phyloP scores from a whole-genome alignment of 1,140 invertebrate species.

The Zaprionus kolodkinae region DNA sequence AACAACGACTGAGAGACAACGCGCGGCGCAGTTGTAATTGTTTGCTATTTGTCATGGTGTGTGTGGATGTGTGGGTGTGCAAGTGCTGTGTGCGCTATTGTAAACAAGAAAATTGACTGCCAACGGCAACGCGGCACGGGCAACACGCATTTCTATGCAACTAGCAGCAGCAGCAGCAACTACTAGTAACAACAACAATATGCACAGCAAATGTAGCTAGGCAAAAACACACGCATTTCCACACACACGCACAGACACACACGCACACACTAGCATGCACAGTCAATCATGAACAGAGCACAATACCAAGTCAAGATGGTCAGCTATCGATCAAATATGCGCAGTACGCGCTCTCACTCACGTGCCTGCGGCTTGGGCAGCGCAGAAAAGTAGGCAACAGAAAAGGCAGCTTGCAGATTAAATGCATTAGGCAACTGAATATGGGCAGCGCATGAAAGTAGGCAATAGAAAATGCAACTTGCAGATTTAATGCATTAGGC shows the following conservation, averaged over 20 bases:
- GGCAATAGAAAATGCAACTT: slow-evolving; percentile 20
- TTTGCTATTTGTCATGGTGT: slow-evolving; percentile 73
- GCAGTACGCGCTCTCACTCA: slow-evolving; percentile 1
- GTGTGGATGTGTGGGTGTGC: slow-evolving; percentile 22
- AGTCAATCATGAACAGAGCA: background rate
- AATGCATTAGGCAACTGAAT: background rate
- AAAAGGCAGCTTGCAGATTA: slow-evolving; percentile 1
- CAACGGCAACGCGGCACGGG: slow-evolving; percentile 37
- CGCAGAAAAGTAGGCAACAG: slow-evolving; percentile 39
- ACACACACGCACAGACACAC: no score
- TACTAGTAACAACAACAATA: background rate
- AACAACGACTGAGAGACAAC: slow-evolving; percentile 47
- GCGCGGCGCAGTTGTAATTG: slow-evolving; percentile 66
- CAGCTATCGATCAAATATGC: slow-evolving; percentile 23
- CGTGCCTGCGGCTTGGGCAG: background rate
- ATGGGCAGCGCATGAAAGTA: background rate
- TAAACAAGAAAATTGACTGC: slow-evolving; percentile 79
- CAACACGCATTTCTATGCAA: slow-evolving; percentile 43
- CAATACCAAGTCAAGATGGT: slow-evolving; percentile 36
- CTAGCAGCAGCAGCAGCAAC: slow-evolving; percentile 7
- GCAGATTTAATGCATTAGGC: background rate
- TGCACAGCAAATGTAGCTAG: background rate
- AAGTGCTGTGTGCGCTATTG: slow-evolving; percentile 31
- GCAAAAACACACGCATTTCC: background rate
- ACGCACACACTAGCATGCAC: background rate